Evolutionary conservation across 2,113 vertebrate species (phyloP).

Genomic region (Amazona guildingii): DNA sequence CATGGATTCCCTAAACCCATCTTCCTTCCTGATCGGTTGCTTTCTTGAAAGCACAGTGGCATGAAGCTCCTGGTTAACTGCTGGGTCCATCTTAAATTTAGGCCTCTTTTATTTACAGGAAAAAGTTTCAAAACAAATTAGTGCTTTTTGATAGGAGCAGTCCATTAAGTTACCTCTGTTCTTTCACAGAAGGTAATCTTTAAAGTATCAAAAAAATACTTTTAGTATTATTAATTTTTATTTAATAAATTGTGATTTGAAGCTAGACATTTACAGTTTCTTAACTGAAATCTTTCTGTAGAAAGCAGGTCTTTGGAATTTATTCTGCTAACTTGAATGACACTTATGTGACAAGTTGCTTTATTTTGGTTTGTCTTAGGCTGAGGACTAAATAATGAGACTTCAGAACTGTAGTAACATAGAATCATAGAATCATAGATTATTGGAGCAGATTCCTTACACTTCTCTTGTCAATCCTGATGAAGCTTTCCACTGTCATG

Average conservation of each 20-base stretch:
- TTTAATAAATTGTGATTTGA: background rate
- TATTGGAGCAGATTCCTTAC: background rate
- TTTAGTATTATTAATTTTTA: background rate
- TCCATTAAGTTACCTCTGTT: background rate
- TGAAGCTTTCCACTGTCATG: background rate
- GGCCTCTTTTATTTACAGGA: background rate
- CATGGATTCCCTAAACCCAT: background rate
- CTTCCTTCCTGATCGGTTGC: background rate
- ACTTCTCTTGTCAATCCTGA: background rate
- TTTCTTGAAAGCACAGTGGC: background rate
- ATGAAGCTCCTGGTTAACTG: background rate
- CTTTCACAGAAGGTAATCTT: background rate
- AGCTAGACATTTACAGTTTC: background rate
- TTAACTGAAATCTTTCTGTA: background rate
- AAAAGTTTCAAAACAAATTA: background rate
- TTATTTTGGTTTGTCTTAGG: background rate
- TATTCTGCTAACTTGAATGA: background rate
- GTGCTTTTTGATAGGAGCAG: background rate
- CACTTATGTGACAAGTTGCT: background rate
- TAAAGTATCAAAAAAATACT: background rate
- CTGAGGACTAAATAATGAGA: background rate
- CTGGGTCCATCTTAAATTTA: background rate
- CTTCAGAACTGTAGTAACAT: background rate
- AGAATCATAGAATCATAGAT: no score
- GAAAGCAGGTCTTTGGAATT: background rate